phyloP scores from a whole-genome alignment of 2,888 invertebrate genomes.

The Lasioglossum oenotherae region DNA sequence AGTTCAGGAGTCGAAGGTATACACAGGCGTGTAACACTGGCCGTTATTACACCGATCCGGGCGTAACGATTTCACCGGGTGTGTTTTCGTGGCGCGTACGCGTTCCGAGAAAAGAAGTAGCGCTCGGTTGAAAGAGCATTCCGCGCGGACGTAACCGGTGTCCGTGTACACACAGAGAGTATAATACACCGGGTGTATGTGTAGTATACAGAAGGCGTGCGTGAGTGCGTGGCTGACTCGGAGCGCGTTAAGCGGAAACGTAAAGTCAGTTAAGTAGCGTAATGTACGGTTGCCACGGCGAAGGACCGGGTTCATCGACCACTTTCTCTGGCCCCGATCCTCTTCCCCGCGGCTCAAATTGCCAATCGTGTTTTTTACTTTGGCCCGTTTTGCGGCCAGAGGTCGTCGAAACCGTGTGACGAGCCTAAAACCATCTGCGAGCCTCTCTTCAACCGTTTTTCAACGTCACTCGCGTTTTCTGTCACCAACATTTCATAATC shows the following conservation, averaged over 20 bases:
- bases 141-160: conserved; percentile 19
- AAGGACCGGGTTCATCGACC: conserved; percentile 78
- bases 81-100: conserved; percentile 22
- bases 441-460: background rate
- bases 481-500: background rate
- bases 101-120: conserved; percentile 26
- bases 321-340: conserved; percentile 78
- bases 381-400: conserved; percentile 13
- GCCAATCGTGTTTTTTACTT: conserved; percentile 19
- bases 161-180: background rate
- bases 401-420: background rate
- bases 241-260: conserved; percentile 66
- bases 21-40: conserved; percentile 20
- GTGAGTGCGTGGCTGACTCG: background rate
- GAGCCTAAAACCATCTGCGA: background rate
- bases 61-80: conserved; percentile 42
- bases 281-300: conserved; percentile 65
- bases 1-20: background rate
- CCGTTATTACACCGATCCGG: conserved; percentile 17
- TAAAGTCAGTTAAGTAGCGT: conserved; percentile 73
- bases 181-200: conserved; percentile 6
- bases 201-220: background rate
- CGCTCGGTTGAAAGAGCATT: conserved; percentile 23
- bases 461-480: background rate
- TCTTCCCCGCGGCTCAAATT: conserved; percentile 35